Base-by-base conservation (phyloP, 2,113 vertebrate genomes). In the Setophaga petechia region DNA sequence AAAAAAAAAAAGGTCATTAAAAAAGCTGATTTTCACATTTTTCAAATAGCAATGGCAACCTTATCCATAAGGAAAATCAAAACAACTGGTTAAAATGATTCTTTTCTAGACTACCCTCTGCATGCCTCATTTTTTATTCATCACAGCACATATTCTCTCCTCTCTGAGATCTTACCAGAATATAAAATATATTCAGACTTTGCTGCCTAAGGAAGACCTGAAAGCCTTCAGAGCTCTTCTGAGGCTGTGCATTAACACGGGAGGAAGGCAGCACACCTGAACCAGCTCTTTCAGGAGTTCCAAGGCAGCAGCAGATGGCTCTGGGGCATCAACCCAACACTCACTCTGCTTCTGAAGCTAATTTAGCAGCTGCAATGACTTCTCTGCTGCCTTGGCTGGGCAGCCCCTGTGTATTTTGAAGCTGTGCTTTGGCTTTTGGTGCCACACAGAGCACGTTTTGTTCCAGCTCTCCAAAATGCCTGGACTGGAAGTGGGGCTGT, bases 21-120 rank as follows among this genome's bases (percentile, higher is more conserved):
- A 96, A 91, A 84, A 78, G 41, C 57, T 63, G 35, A 35, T 89
- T 94, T 83, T 91, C 33, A 63, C 66, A 62, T 87, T 92, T 77
- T 95, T 91, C 54, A 67, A 76, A 52, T 58, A 68, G 55, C 35
- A 91, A 31, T 9, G 12, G 39, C 33, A 93, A 31, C 21, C 46
- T 73, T 85, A 94, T 33, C 54, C 28, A 8, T 78, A 84, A 58
- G 27, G 69, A 85, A 76, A 87, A 93, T 61, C 35, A 87, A 75
- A 95, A 33, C 30, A 76, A 76, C 3, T 1, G 9, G 35, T 57
- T 89, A 62, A 79, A 71, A 57, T 49, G 4, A 9, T 5, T 43
- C 57, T 65, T 90, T 90, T 83, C 58, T 10, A 46, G 47, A 59
- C 43, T 84, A 87, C 37, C 35, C 47, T 80, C 61, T 37, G 22